Conservation (phyloP, 2,113 vertebrate species). For the Platysternon megacephalum region DNA sequence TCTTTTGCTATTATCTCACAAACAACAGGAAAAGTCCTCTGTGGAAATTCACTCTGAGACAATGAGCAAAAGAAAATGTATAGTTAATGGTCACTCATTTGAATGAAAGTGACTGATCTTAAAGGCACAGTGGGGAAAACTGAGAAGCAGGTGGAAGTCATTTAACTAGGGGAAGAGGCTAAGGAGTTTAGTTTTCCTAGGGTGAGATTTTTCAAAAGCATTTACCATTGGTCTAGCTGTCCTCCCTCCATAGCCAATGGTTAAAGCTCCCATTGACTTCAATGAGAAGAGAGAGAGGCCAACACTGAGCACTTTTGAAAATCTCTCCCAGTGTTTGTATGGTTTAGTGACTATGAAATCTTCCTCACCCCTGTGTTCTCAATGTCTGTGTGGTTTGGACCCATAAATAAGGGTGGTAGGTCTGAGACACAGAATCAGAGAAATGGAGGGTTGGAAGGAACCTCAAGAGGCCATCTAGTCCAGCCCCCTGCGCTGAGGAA, state of each 20-base stretch:
- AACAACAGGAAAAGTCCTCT: neutral
- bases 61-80: neutral
- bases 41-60: constrained; percentile 23
- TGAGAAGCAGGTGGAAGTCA: neutral
- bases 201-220: neutral
- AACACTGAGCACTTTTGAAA: neutral
- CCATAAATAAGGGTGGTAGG: neutral
- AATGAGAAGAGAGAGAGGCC: neutral
- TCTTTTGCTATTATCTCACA: constrained; percentile 26
- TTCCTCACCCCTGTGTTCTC: neutral
- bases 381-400: rapidly evolving
- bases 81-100: constrained; percentile 10
- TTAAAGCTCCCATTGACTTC: neutral
- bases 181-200: neutral
- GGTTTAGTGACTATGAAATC: neutral
- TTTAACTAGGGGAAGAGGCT: neutral
- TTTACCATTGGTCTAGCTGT: neutral
- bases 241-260: neutral
- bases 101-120: neutral
- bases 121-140: neutral
- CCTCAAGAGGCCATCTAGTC: neutral
- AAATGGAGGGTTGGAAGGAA: neutral
- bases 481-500: neutral
- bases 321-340: neutral
- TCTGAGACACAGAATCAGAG: neutral